phyloP scores from a whole-genome alignment of 2,797 vertebrate genomes.

The Philypnodon macrostomus region DNA sequence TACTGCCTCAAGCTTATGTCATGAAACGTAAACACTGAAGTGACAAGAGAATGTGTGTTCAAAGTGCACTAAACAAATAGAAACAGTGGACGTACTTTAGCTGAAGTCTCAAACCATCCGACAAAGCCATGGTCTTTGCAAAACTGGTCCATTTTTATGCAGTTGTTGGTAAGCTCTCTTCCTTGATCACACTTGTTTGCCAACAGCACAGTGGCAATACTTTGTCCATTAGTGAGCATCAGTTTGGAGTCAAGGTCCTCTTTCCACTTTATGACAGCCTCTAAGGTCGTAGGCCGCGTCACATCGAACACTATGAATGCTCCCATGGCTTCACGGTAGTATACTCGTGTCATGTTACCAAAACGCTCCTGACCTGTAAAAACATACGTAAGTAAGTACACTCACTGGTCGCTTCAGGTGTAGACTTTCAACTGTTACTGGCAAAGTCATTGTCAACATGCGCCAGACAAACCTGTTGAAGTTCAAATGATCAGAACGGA shows the following conservation, averaged over 20 bases:
- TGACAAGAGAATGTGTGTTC: neutral
- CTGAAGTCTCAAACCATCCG: slow-evolving; percentile 96
- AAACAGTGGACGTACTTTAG: slow-evolving; percentile 82
- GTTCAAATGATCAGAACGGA: too few relatives aligned
- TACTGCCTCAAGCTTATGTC: too few relatives aligned
- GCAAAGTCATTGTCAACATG: too few relatives aligned
- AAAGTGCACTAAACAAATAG: neutral
- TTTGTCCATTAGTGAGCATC: slow-evolving; percentile 87
- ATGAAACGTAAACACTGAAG: too few relatives aligned
- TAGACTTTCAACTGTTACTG: too few relatives aligned
- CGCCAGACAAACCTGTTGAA: too few relatives aligned
- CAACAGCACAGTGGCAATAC: slow-evolving; percentile 89
- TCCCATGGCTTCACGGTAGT: slow-evolving; percentile 97
- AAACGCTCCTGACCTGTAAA: slow-evolving; percentile 95
- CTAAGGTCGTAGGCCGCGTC: slow-evolving; percentile 90
- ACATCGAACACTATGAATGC: slow-evolving; percentile 96
- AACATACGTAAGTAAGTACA: too few relatives aligned
- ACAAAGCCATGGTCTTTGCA: slow-evolving; percentile 95
- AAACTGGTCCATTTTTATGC: slow-evolving; percentile 95
- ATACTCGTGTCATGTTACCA: slow-evolving; percentile 98
- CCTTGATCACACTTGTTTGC: slow-evolving; percentile 98
- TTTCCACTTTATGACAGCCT: slow-evolving; percentile 97
- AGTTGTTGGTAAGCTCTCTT: slow-evolving; percentile 83
- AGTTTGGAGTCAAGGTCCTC: slow-evolving; percentile 97
- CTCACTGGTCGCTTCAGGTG: too few relatives aligned